Base-by-base conservation (phyloP, 2,797 vertebrate genomes). In the Acrocephalus scirpaceus region DNA sequence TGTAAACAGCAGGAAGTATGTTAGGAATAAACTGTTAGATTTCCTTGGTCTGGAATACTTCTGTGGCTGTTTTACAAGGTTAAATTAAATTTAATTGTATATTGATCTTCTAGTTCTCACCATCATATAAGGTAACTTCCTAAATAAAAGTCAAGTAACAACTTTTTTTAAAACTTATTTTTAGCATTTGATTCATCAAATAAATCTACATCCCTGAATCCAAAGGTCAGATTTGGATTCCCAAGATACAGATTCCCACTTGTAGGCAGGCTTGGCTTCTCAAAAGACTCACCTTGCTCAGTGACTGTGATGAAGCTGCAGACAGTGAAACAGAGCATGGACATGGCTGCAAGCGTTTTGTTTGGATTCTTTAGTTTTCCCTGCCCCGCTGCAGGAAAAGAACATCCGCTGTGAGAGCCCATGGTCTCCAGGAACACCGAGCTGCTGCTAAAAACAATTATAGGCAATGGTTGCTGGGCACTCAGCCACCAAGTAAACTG, bases 391-490 rank as follows among this genome's bases (percentile, higher is more conserved):
- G 26, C 82, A 74, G 92, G 69, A 51, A 61, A 74, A 87, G 82
- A 88, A 67, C 95, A 95, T 86, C 89, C 34, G 4, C 93, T 85
- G 9, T 69, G 56, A 36, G 81, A 92, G 91, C 86, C 34, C 83
- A 13, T 5, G 53, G 79, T 82, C 89, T 95, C 81, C 76, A 89
- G 88, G 93, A 84, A 1, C 90, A 51, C 72, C 1, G 30, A 67
- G 84, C 84, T 84, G 74, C 84, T 96, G 72, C 92, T 93, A 29
- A 65, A 95, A 97, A 71, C 95, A 94, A 83, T 96, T 83, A 40
- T 22, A 74, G 88, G 81, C 72, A 23, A 21, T 80, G 97, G 98
- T 98, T 98, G 97, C 98, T 97, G 97, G 98, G 98, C 98, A 97
- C 96, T 98, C 94, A 92, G 89, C 71, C 83, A 50, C 90, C 97